Percentiles rank a stretch among this genome's conserved stretches.
phyloP scores from a whole-genome alignment of 53 echinoderm and acorn worm genomes.

The Mesocentrotus franciscanus region DNA sequence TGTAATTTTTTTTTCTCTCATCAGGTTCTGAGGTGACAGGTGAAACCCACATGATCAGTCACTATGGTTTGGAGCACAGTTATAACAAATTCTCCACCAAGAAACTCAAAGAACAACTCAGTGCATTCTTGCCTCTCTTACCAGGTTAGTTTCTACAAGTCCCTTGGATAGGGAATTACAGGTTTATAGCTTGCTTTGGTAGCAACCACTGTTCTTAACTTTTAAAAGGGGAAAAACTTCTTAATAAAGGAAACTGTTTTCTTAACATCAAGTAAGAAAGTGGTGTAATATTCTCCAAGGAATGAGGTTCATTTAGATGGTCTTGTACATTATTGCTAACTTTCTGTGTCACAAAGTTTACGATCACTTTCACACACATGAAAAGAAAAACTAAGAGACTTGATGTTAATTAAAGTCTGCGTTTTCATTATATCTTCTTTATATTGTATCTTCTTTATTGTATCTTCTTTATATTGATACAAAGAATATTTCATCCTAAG shows the following conservation, averaged over 20 bases:
- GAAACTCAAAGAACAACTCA: slow-evolving; percentile 95
- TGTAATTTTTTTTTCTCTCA: neutral
- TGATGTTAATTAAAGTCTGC: no score
- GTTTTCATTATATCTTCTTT: no score
- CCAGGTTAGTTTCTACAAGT: slow-evolving; percentile 76
- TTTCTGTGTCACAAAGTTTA: neutral
- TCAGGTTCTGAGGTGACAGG: slow-evolving; percentile 83
- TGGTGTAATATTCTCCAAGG: no score
- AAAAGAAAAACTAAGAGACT: no score
- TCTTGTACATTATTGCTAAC: neutral
- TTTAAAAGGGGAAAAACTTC: neutral
- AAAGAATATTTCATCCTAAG: no score
- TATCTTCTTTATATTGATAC: no score
- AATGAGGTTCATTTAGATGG: neutral
- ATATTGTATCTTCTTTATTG: no score
- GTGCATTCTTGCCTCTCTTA: slow-evolving; percentile 93
- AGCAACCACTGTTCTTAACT: neutral
- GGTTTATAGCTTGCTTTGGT: neutral
- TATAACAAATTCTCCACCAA: slow-evolving; percentile 94
- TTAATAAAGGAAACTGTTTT: neutral
- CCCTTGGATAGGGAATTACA: neutral
- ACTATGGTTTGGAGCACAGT: slow-evolving; percentile 95
- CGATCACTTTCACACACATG: no score
- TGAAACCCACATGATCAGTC: slow-evolving; percentile 94
- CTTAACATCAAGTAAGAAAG: neutral